Percentiles rank a stretch among this genome's conserved stretches.
Evolutionary conservation across 2,797 vertebrate genomes (phyloP).

Genomic region (Chelidonichthys spinosus): DNA sequence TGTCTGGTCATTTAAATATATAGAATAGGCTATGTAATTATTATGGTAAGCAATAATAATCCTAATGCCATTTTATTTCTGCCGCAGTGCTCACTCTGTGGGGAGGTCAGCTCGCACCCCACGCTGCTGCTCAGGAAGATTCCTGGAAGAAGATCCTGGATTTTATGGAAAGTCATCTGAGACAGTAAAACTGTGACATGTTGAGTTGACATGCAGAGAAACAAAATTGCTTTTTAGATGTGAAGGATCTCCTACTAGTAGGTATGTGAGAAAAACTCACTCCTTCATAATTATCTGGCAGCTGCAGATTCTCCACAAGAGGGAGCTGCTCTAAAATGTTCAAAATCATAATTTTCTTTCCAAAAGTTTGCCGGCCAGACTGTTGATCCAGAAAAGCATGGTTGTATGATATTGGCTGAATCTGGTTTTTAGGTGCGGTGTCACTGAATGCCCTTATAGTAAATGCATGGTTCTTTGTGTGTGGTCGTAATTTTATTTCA

Average conservation of each 20-base stretch:
- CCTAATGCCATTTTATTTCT: neutral
- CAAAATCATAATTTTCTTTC: neutral
- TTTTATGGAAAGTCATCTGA: constrained; percentile 72
- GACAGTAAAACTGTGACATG: constrained; percentile 24
- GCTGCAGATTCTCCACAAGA: constrained; percentile 10
- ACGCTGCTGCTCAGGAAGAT: constrained; percentile 87
- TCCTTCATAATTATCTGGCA: neutral
- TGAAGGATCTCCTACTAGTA: neutral
- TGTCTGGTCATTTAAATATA: neutral
- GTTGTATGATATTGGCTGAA: neutral
- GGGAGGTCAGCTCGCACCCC: constrained; percentile 83
- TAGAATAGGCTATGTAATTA: neutral
- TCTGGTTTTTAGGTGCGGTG: neutral
- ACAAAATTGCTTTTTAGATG: neutral
- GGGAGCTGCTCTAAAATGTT: neutral
- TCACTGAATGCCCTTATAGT: neutral
- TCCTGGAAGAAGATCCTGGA: constrained; percentile 85
- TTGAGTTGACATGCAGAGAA: neutral
- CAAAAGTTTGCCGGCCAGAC: neutral
- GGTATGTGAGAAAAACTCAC: neutral
- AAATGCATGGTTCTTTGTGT: neutral
- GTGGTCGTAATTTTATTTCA: constrained; percentile 7
- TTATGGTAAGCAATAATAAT: neutral
- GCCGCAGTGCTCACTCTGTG: constrained; percentile 76
- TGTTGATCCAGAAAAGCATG: neutral